Percentiles rank a stretch among this genome's conserved stretches.
phyloP scores from a whole-genome alignment of 2,113 vertebrate species.

The Dromas ardeola region DNA sequence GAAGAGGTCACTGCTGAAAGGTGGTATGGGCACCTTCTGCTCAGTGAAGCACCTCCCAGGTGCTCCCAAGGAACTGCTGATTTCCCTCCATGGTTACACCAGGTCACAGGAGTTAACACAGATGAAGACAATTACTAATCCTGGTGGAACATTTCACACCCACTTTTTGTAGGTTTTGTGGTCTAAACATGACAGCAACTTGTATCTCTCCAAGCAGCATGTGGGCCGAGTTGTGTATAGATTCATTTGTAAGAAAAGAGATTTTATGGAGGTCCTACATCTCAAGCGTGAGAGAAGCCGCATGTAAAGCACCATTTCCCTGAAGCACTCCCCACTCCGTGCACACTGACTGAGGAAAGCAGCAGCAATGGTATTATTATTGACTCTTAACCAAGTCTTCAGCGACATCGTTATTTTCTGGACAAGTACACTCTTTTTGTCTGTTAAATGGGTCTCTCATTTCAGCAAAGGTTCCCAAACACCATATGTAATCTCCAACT shows the following conservation, averaged over 20 bases:
- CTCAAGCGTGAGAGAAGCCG: slow-evolving; percentile 43
- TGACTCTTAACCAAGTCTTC: slow-evolving; percentile 29
- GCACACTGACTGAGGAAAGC: neutral
- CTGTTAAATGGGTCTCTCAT: neutral
- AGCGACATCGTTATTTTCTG: slow-evolving; percentile 7
- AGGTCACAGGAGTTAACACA: neutral
- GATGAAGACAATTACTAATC: neutral
- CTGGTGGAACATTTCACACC: neutral
- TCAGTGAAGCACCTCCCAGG: neutral
- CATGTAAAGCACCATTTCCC: slow-evolving; percentile 44
- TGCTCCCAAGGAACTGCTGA: neutral
- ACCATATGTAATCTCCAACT: neutral
- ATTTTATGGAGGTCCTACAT: slow-evolving; percentile 45
- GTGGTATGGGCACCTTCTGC: neutral
- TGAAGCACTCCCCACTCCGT: slow-evolving; percentile 20
- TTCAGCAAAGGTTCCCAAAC: slow-evolving; percentile 34
- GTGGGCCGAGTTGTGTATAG: slow-evolving; percentile 28
- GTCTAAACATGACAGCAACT: neutral
- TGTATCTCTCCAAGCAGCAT: slow-evolving; percentile 40
- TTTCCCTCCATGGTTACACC: neutral
- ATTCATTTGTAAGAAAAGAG: slow-evolving; percentile 23
- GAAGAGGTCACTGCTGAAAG: neutral
- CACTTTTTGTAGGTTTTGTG: neutral
- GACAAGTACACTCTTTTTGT: neutral
- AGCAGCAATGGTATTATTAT: slow-evolving; percentile 9